A percentile compares a stretch with the other conserved stretches of the same genome.
phyloP scores from a whole-genome alignment of 2,113 vertebrate species.

The Nerophis lumbriciformis region DNA sequence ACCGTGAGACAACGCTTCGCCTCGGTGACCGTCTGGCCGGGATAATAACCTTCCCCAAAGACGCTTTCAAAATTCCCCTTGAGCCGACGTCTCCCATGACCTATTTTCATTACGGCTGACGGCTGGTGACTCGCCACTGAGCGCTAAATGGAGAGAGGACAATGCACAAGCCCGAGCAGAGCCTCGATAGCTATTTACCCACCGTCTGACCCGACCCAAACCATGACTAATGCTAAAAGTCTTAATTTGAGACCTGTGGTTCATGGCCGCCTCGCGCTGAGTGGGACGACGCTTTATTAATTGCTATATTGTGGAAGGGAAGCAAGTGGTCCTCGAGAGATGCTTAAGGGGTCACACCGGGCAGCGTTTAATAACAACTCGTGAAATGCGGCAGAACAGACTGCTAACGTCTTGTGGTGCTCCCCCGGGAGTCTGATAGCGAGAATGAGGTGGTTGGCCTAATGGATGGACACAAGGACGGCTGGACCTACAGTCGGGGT shows the following conservation, averaged over 20 bases:
- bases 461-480: not conserved
- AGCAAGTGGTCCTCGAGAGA: slow-evolving; percentile 32
- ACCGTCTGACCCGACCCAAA: slow-evolving; percentile 36
- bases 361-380: slow-evolving; percentile 13
- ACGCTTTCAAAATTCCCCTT: slow-evolving; percentile 25
- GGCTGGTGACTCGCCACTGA: slow-evolving; percentile 32
- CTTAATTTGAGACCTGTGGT: slow-evolving; percentile 28
- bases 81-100: slow-evolving; percentile 55
- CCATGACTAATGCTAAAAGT: slow-evolving; percentile 14
- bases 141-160: slow-evolving; percentile 43
- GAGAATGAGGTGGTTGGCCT: not conserved
- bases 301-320: slow-evolving; percentile 10
- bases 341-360: slow-evolving; percentile 22
- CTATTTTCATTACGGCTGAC: slow-evolving; percentile 49
- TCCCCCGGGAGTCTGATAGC: slow-evolving; percentile 17
- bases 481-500: not conserved
- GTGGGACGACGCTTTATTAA: slow-evolving; percentile 17
- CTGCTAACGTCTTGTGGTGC: not conserved
- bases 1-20: slow-evolving; percentile 12
- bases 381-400: slow-evolving; percentile 6
- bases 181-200: slow-evolving; percentile 20
- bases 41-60: slow-evolving; percentile 44
- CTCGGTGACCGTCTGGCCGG: slow-evolving; percentile 27
- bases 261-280: slow-evolving; percentile 13
- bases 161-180: slow-evolving; percentile 34